Base-by-base conservation (phyloP, 2,888 invertebrate genomes). In the Caenorhabditis drosophilae region DNA sequence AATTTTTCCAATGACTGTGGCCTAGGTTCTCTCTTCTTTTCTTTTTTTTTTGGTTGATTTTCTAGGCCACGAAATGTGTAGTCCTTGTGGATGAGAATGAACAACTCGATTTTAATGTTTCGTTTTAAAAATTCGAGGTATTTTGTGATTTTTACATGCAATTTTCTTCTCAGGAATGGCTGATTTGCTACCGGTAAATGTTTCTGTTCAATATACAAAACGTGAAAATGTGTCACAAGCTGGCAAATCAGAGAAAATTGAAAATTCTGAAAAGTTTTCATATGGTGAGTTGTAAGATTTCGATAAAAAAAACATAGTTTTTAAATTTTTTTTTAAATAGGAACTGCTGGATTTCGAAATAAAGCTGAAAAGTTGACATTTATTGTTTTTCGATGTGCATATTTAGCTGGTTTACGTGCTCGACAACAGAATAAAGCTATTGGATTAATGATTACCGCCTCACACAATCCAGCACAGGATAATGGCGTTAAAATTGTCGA, bases 401-500 rank as follows among this genome's bases (percentile, higher is more conserved):
- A 96, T 27, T 86, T 97, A 75, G 93, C 95, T 11, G 92, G 90
- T 3, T 87, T 98, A 26, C 88, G 96, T 50, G 94, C 96, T 12
- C 63, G 74, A 18, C 47, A 80, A 88, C 90, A 34, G 60, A 62
- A 72, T 42, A 64, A 69, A 56, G 47, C 77, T 7, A 90, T 95
- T 80, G 98, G 98, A 40, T 88, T 96, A n/a, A 96, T 99, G 96
- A 92, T 99, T 63, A 99, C 98, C 0, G 98, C 98, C 0, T 97
- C 97, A 0, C 98, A 99, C 84, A 99, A 99, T 86, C 90, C 95
- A 41, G 93, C 91, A 84, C 34, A 34, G 2, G 82, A 82, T 69
- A 82, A 82, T 54, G 82, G 82, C 3, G 73, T 82, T 2, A 99
- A 99, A 85, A 86, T 99, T 45, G 89, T 98, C 42, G 97, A 98